Evolutionary conservation across 2,113 vertebrate species (phyloP), one percentile per base, ranked within the genome.

Genomic region (Dasypus novemcinctus): DNA sequence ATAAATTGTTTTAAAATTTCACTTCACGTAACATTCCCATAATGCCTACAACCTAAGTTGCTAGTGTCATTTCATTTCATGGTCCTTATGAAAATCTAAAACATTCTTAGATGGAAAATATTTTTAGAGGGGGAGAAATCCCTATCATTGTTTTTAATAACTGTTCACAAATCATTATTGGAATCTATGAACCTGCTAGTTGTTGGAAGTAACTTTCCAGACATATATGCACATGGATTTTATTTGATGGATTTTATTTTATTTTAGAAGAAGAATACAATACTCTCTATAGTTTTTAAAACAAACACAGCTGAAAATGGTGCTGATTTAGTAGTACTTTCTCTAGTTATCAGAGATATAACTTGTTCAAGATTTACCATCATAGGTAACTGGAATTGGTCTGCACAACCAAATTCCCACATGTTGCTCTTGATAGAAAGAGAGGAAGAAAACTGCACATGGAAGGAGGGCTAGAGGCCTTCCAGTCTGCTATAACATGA

Each of bases 171-270:
- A 36, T 75, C 21, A 61, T 69, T 27, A 71, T 89, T 97, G 85
- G 49, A 80, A 43, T 69, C 38, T 90, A 61, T 54, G 29, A 9
- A 79, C 38, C 41, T 87, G 69, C 76, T 74, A 75, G 36, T 63
- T 63, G 10, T 75, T 83, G 43, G 74, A 80, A 91, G 41, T 57
- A 85, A 66, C 93, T 97, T 92, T 95, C 23, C 17, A 87, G 31
- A 49, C 20, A 85, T 52, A 64, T 71, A 79, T 84, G 46, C 52
- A 93, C 66, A 79, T 76, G 54, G 54, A 57, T 57, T 57, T 57
- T 57, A 79, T 46, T 93, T 68, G 63, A 57, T 95, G 38, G 27
- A 25, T 93, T 95, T 95, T 79, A 91, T 93, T 85, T 96, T 76
- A 95, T 95, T 89, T 68, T n/a, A 68, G 89, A 81, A 68, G 82